Conservation (phyloP, 2,888 invertebrate genomes). For the Tipula vernalis region DNA sequence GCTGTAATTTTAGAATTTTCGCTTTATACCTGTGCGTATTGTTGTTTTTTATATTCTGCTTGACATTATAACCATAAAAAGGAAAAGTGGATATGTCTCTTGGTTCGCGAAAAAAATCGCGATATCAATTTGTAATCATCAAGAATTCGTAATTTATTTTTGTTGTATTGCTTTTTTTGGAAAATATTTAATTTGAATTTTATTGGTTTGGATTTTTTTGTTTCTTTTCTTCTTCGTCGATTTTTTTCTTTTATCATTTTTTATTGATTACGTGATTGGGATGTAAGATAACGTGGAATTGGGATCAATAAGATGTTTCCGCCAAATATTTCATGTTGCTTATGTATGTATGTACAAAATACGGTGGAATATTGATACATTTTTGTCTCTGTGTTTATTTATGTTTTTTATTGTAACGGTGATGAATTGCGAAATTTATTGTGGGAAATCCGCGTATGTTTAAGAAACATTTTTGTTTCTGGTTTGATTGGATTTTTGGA, state of each 20-base stretch:
- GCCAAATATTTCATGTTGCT: neutral
- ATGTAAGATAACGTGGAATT: neutral
- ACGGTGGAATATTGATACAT: neutral
- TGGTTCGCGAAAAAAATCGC: neutral
- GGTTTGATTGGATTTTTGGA: neutral
- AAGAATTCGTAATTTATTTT: neutral
- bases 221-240: neutral
- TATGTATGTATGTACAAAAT: neutral
- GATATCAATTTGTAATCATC: constrained; percentile 4
- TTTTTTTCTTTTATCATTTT: neutral
- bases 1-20: neutral
- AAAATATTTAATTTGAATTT: neutral
- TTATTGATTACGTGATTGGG: constrained; percentile 4
- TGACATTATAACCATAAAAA: neutral
- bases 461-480: neutral
- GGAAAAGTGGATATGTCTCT: neutral
- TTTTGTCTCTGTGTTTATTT: neutral
- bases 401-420: neutral
- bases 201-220: neutral
- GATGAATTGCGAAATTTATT: neutral
- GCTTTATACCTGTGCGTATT: neutral
- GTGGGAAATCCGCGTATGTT: neutral
- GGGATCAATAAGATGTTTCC: constrained; percentile 4
- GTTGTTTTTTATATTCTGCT: neutral
- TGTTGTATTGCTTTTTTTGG: neutral